Conservation (phyloP, 1,140 invertebrate genomes). For the Linepithema humile region DNA sequence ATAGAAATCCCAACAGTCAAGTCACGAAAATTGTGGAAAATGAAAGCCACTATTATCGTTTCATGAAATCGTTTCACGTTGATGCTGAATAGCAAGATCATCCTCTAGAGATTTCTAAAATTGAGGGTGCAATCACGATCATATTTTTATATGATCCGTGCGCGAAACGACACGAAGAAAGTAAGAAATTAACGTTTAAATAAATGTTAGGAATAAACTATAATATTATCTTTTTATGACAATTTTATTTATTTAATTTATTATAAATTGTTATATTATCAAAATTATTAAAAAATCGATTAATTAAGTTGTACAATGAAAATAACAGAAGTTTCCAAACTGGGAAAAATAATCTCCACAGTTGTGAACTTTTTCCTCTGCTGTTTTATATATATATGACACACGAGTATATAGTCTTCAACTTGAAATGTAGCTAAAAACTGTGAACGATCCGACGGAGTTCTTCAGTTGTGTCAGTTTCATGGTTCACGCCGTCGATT, state of each 20-base stretch:
- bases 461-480: slow-evolving; percentile 3
- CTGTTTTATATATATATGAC: neutral
- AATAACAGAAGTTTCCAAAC: neutral
- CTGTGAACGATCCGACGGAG: neutral
- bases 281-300: neutral
- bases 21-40: neutral
- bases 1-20: neutral
- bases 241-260: neutral
- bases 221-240: neutral
- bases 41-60: neutral
- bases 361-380: neutral
- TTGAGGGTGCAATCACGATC: neutral
- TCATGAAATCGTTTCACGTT: neutral
- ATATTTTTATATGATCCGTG: neutral
- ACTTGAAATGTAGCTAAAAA: neutral
- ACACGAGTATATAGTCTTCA: neutral
- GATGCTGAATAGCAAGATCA: neutral
- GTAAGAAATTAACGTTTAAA: neutral
- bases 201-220: neutral
- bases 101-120: neutral
- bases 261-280: neutral
- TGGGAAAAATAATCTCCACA: neutral
- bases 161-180: neutral
- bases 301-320: neutral
- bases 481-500: neutral